Evolutionary conservation across 2,888 invertebrate species (phyloP), one percentile per base, ranked within the genome.

Genomic region (Isotomurus palustris): DNA sequence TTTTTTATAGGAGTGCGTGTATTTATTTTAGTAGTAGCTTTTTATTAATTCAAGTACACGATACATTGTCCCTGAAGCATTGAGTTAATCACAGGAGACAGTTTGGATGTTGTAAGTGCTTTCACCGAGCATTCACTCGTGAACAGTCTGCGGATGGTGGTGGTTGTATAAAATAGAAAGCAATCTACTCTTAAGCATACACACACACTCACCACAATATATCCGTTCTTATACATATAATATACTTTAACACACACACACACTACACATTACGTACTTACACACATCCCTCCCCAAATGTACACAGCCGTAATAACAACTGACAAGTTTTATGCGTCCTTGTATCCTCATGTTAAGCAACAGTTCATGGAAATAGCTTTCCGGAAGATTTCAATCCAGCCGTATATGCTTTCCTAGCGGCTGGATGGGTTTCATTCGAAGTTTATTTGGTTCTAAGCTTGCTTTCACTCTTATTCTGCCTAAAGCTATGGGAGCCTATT

Each of bases 71-170:
- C 43, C 43, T 24, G 22, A 43, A 43, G 43, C 43, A 44, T 51
- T 54, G 55, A 55, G 44, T 55, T 61, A 61, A 61, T 61, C 57
- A 61, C 54, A 58, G 55, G 55, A 54, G 61, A 61, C 61, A 56
- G 48, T 48, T 58, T 52, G 52, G 52, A 28, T 38, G 45, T 36
- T 38, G 49, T 41, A 47, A 43, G 41, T 52, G 52, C 43, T 40
- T 52, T 52, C 24, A 21, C 29, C 41, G 6, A 25, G 38, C 28
- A 41, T 10, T n/a, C n/a, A n/a, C n/a, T n/a, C n/a, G n/a, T n/a
- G n/a, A n/a, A n/a, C n/a, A n/a, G n/a, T n/a, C n/a, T n/a, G n/a
- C n/a, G n/a, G n/a, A n/a, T n/a, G n/a, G n/a, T n/a, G n/a, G n/a
- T n/a, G n/a, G n/a, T n/a, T n/a, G n/a, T n/a, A 17, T 28, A 24